Evolutionary conservation across 2,888 invertebrate species (phyloP).

Genomic region (Lissonota sp.): DNA sequence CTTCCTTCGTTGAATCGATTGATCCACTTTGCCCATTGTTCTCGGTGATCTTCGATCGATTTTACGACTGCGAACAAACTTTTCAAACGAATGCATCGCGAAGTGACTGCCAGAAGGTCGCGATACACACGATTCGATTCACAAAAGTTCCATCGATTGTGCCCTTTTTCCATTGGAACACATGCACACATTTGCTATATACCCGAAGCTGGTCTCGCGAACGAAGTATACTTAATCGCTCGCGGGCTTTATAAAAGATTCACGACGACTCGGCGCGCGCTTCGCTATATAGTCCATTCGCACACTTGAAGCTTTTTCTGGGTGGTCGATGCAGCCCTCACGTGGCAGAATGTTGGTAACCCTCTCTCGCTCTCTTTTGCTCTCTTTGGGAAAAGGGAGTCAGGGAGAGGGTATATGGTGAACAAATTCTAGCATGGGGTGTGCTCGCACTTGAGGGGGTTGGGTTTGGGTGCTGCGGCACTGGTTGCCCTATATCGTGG

Average conservation of each 20-base stretch:
- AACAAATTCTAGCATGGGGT: slow-evolving; percentile 37
- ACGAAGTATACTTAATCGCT: slow-evolving; percentile 55
- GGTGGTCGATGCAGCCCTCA: slow-evolving; percentile 30
- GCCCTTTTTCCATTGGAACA: not conserved
- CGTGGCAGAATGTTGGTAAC: slow-evolving; percentile 49
- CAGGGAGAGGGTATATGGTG: not conserved
- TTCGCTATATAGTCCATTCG: not conserved
- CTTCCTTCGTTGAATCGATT: slow-evolving; percentile 1
- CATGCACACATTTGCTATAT: not conserved
- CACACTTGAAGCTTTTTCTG: slow-evolving; percentile 13
- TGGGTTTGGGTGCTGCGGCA: slow-evolving; percentile 55
- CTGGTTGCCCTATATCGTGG: slow-evolving; percentile 63
- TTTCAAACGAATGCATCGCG: no score
- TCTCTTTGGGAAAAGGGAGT: not conserved
- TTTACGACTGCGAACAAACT: not conserved
- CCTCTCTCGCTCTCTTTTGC: not conserved
- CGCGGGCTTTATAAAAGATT: slow-evolving; percentile 61
- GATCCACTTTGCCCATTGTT: not conserved
- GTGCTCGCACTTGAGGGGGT: slow-evolving; percentile 64
- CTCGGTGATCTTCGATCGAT: slow-evolving; percentile 30
- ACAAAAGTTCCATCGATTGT: no score
- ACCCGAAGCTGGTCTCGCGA: slow-evolving; percentile 26
- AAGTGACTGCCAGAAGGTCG: no score
- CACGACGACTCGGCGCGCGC: slow-evolving; percentile 43
- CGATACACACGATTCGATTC: no score